Base-by-base conservation (phyloP, 2,797 vertebrate species). In the Sebastes steindachneri region DNA sequence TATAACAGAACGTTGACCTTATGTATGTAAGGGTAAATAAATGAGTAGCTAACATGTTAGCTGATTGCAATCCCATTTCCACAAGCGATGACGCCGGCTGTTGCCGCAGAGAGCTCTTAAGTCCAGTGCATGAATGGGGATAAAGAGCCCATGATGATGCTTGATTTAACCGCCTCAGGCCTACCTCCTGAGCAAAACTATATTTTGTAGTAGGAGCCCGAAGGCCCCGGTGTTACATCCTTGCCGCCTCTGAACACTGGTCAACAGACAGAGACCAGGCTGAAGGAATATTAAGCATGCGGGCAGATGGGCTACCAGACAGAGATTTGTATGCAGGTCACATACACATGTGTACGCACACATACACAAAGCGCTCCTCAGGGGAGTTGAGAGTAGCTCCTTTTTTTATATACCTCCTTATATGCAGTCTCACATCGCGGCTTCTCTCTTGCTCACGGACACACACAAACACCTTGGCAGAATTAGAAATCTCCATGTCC, bases 151-250 rank as follows among this genome's bases (percentile, higher is more conserved):
- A 35, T 76, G 89, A 88, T 89, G 83, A 91, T 75, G 86, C 73
- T 86, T 80, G 77, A 91, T 94, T 91, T 85, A 87, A 85, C 84
- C 14, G 64, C 89, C 83, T 81, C 41, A 35, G 85, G 87, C 86
- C 60, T 80, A 77, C 67, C 70, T 91, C 63, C 79, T 75, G 66
- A 89, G 86, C 83, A 79, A 87, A 89, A 83, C 76, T 73, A 41
- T 58, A 66, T 84, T 87, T 76, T 86, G 66, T 81, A 37, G 17
- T 78, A 68, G 68, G 70, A 71, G 75, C 83, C 80, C 55, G 33
- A 59, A 86, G 87, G 77, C 67, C 75, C 45, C 31, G 65, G 33
- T 81, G 79, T 69, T 69, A 41, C 80, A 75, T 33, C 65, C 26
- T 58, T 55, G 45, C 73, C 59, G 70, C 73, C 37, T 85, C 79